A percentile compares a stretch with the other conserved stretches of the same genome.
phyloP scores from a whole-genome alignment of 2,113 vertebrate genomes.

The Struthio camelus region DNA sequence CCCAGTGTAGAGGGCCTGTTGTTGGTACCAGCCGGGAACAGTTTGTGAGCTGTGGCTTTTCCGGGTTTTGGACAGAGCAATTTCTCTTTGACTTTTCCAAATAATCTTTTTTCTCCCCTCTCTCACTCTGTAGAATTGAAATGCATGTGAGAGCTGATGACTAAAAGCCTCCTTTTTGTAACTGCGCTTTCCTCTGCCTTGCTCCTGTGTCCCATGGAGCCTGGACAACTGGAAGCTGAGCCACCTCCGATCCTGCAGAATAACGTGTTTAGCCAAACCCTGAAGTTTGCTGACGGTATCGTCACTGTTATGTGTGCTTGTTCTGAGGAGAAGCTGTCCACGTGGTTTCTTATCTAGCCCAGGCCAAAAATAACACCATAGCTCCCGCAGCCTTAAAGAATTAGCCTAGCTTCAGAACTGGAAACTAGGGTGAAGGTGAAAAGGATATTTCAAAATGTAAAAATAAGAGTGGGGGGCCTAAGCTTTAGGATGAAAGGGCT shows the following conservation, averaged over 20 bases:
- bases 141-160: accelerated
- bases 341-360: slow-evolving; percentile 9
- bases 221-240: background rate
- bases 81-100: background rate
- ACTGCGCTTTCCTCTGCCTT: background rate
- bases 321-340: background rate
- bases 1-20: background rate
- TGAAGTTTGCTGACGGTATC: background rate
- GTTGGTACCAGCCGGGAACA: background rate
- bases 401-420: background rate
- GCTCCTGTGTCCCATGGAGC: background rate
- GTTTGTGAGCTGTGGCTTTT: background rate
- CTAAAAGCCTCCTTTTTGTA: background rate
- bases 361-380: slow-evolving; percentile 17
- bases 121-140: background rate
- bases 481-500: background rate
- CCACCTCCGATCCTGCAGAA: background rate
- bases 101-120: background rate
- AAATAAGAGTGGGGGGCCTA: background rate
- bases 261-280: background rate
- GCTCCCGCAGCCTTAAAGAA: slow-evolving; percentile 11
- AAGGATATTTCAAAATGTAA: background rate
- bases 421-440: slow-evolving; percentile 17
- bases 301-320: background rate
- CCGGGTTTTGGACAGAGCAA: background rate